phyloP scores from a whole-genome alignment of 2,888 invertebrate genomes.

The Drosophila neoperkinsi region DNA sequence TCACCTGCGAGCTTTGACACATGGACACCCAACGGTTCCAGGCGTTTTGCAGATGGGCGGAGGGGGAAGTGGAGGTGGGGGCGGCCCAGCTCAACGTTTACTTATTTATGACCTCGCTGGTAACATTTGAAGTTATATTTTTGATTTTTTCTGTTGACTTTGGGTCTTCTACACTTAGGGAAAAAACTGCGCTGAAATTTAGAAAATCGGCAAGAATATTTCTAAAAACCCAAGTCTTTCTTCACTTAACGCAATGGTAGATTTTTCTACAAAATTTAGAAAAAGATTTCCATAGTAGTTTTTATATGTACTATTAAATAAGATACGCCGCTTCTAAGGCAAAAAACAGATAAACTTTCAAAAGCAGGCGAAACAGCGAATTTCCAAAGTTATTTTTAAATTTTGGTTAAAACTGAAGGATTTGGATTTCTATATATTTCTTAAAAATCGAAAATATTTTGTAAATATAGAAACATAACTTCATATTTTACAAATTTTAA shows the following conservation, averaged over 20 bases:
- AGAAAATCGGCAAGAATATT: neutral
- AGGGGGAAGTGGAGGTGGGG: neutral
- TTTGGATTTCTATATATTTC: neutral
- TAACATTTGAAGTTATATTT: constrained; percentile 65
- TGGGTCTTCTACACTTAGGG: neutral
- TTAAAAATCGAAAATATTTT: neutral
- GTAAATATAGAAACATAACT: neutral
- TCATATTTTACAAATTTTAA: fast-evolving
- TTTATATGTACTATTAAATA: neutral
- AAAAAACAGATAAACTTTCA: neutral
- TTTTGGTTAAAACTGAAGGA: neutral
- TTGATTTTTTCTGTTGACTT: constrained; percentile 41
- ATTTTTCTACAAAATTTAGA: neutral
- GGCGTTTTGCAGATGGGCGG: neutral
- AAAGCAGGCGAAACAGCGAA: neutral
- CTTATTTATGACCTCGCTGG: constrained; percentile 55
- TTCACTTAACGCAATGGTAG: neutral
- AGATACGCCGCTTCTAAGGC: neutral
- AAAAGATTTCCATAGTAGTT: neutral
- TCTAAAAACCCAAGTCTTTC: neutral
- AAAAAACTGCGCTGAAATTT: neutral
- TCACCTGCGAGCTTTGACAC: constrained; percentile 59
- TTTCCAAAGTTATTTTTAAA: neutral
- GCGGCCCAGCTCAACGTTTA: constrained; percentile 16
- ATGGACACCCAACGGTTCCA: constrained; percentile 19